Evolutionary conservation across 2,797 vertebrate genomes (phyloP).

Genomic region (Varecia variegata): DNA sequence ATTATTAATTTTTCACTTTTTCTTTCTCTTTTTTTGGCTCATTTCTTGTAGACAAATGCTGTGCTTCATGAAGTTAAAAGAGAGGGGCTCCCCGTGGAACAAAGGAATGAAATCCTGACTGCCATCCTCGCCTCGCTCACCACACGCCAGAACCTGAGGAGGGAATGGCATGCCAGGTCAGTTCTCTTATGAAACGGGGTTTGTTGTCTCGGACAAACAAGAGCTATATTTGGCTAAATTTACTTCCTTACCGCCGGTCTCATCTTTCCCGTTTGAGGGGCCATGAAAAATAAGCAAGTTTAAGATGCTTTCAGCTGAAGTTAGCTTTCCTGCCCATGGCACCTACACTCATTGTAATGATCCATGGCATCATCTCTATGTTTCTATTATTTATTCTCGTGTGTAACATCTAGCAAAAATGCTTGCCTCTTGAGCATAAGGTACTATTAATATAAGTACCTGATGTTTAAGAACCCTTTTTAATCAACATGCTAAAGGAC

Average conservation of each 20-base stretch:
- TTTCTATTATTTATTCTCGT: background rate
- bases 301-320: background rate
- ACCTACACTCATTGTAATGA: background rate
- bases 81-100: conserved; percentile 84
- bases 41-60: conserved; percentile 91
- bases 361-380: background rate
- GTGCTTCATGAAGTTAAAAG: conserved; percentile 90
- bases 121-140: conserved; percentile 88
- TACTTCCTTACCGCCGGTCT: background rate
- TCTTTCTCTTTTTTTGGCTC: conserved; percentile 69
- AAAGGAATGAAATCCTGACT: conserved; percentile 88
- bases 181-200: conserved; percentile 46
- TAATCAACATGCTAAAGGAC: background rate
- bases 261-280: background rate
- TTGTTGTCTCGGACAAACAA: background rate
- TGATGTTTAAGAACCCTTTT: background rate
- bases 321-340: background rate
- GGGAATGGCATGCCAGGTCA: conserved; percentile 95
- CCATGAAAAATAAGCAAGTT: background rate
- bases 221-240: background rate
- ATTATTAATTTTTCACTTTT: conserved; percentile 84
- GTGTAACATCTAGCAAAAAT: background rate
- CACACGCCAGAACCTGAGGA: conserved; percentile 92
- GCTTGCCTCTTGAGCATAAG: background rate
- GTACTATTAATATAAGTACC: background rate